A percentile compares a stretch with the other conserved stretches of the same genome.
phyloP scores from a whole-genome alignment of 2,113 vertebrate genomes.

The Rhea americana region DNA sequence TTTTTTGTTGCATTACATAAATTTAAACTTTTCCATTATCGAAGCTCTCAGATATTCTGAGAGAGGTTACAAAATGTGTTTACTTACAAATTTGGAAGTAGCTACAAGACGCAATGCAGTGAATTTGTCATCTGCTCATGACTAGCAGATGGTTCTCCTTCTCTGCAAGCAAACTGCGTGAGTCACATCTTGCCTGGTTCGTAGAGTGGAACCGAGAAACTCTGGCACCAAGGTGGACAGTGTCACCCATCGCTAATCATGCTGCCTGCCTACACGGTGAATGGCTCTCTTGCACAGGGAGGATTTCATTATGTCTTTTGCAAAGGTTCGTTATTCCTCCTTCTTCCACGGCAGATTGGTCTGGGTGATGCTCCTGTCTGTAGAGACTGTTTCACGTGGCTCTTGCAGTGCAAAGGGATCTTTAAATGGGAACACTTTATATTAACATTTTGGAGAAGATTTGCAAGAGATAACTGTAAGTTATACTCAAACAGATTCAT shows the following conservation, averaged over 20 bases:
- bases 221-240: conserved; percentile 59
- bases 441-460: conserved; percentile 10
- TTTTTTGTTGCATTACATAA: conserved; percentile 62
- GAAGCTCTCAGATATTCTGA: conserved; percentile 52
- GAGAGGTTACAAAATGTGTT: conserved; percentile 81
- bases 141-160: conserved; percentile 81
- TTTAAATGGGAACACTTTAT: background rate
- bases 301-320: conserved; percentile 23
- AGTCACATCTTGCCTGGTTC: conserved; percentile 74
- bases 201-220: conserved; percentile 50
- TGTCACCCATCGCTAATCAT: conserved; percentile 25
- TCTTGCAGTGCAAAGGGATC: background rate
- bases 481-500: background rate
- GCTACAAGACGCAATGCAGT: conserved; percentile 74
- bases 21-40: conserved; percentile 61
- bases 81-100: conserved; percentile 82
- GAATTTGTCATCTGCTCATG: conserved; percentile 84
- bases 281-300: background rate
- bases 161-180: conserved; percentile 66
- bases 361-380: background rate
- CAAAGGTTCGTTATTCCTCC: background rate
- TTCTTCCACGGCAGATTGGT: background rate
- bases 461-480: background rate
- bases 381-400: background rate
- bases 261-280: conserved; percentile 39